These are phyloP conservation scores for Charadrius vociferus DNA, from an alignment of 2,113 vertebrate species.

Conservation along the genomic window DNA sequence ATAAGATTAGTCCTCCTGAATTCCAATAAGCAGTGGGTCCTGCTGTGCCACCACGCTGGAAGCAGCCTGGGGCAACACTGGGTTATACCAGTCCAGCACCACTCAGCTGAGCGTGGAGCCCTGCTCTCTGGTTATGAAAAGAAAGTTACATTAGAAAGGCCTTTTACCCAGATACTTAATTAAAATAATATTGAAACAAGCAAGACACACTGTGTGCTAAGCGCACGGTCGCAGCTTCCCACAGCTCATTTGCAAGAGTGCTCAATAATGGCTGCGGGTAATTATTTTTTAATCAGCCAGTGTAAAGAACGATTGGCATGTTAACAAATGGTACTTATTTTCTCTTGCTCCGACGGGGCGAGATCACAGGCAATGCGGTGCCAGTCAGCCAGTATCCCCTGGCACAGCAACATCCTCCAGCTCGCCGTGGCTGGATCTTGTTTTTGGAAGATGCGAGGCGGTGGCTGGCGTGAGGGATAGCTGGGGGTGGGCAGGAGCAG, in stretches of 20 bases:
- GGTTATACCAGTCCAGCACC: not conserved
- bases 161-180: slow-evolving; percentile 68
- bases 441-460: not conserved
- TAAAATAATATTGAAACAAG: slow-evolving; percentile 69
- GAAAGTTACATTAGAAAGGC: slow-evolving; percentile 57
- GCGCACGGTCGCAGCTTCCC: slow-evolving; percentile 41
- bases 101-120: not conserved
- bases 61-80: not conserved
- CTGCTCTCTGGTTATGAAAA: not conserved
- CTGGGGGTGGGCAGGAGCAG: not conserved
- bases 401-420: not conserved
- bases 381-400: not conserved
- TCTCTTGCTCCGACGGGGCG: not conserved
- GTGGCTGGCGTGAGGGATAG: not conserved
- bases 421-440: not conserved
- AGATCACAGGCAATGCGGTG: not conserved
- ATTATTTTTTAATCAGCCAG: slow-evolving; percentile 74
- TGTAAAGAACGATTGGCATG: slow-evolving; percentile 64
- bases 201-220: slow-evolving; percentile 42
- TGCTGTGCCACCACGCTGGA: not conserved
- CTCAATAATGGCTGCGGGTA: slow-evolving; percentile 59
- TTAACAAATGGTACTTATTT: slow-evolving; percentile 68
- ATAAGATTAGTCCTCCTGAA: not conserved
- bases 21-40: not conserved
- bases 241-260: slow-evolving; percentile 68